phyloP scores from a whole-genome alignment of 1,140 invertebrate species.

The Drosophila sulfurigaster region DNA sequence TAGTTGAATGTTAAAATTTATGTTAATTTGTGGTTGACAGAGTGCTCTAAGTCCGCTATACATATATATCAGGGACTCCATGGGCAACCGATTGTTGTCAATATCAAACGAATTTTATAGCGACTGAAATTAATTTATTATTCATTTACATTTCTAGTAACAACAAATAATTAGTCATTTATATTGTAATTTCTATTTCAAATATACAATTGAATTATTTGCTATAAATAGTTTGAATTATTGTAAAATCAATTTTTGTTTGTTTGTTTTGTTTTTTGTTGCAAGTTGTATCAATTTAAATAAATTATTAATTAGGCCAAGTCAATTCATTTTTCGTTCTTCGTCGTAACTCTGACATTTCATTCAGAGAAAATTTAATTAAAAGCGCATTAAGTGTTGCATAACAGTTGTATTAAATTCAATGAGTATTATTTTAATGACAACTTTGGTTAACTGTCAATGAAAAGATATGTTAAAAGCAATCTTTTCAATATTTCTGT shows the following conservation, averaged over 20 bases:
- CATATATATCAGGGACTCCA: not conserved
- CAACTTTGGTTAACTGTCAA: not conserved
- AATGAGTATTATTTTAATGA: slow-evolving; percentile 2
- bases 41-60: not conserved
- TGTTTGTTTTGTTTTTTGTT: too few relatives aligned
- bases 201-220: too few relatives aligned
- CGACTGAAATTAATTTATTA: too few relatives aligned
- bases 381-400: not conserved
- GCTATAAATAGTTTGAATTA: too few relatives aligned
- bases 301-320: too few relatives aligned
- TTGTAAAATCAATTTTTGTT: too few relatives aligned
- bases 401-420: not conserved
- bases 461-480: not conserved
- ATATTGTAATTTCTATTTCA: too few relatives aligned
- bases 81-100: not conserved
- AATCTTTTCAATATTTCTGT: not conserved
- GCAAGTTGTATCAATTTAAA: too few relatives aligned
- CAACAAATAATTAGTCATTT: too few relatives aligned
- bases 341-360: not conserved
- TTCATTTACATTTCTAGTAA: too few relatives aligned
- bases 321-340: not conserved
- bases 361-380: not conserved
- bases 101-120: not conserved
- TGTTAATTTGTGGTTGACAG: not conserved
- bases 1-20: slow-evolving; percentile 13